Conservation (phyloP, 2,113 vertebrate species). For the Oplegnathus fasciatus region DNA sequence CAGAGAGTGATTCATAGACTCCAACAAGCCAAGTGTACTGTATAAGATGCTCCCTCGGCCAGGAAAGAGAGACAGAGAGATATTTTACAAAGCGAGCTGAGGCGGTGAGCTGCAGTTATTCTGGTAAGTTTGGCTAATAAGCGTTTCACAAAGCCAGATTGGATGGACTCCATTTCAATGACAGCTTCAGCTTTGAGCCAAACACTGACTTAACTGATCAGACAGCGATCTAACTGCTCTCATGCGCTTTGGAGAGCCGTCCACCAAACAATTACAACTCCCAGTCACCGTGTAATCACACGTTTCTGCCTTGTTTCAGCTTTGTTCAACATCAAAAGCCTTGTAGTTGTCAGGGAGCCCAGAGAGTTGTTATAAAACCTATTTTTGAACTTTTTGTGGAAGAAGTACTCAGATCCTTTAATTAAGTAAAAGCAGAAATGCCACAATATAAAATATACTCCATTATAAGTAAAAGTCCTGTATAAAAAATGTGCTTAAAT, state of each 20-base stretch:
- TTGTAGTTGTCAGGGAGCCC: constrained; percentile 31
- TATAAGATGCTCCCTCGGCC: constrained; percentile 23
- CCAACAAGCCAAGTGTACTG: constrained; percentile 29
- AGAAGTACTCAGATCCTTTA: not conserved
- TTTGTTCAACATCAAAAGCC: constrained; percentile 13
- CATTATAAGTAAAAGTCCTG: not conserved
- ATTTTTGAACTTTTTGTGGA: not conserved
- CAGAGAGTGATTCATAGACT: constrained; percentile 46
- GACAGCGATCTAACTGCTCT: not conserved
- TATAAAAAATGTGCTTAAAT: not conserved
- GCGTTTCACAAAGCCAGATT: constrained; percentile 42
- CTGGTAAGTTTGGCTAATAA: constrained; percentile 41
- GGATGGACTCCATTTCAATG: constrained; percentile 38
- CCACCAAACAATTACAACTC: constrained; percentile 2
- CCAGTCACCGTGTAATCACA: constrained; percentile 1
- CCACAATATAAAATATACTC: not conserved
- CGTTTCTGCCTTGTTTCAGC: not conserved
- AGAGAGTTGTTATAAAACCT: not conserved
- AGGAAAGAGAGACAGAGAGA: constrained; percentile 13
- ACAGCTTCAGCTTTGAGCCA: constrained; percentile 26
- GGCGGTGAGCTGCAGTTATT: constrained; percentile 49
- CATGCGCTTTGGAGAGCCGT: not conserved
- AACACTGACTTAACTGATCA: constrained; percentile 13
- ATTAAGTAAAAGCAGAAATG: not conserved
- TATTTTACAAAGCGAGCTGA: constrained; percentile 29